Conservation (phyloP, 1,140 invertebrate genomes). For the Vollenhovia emeryi region DNA sequence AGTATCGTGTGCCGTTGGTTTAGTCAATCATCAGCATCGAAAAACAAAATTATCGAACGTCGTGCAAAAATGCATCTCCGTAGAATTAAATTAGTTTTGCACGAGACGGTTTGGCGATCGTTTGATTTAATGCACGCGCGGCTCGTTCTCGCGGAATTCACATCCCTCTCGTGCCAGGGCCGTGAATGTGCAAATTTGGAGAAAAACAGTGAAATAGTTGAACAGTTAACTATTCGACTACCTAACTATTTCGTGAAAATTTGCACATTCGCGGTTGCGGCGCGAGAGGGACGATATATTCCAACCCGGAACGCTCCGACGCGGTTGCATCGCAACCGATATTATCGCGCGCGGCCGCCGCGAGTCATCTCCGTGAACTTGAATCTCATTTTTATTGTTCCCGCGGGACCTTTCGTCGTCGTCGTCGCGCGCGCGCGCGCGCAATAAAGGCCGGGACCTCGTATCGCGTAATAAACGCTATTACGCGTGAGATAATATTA, state of each 20-base stretch:
- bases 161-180: no score
- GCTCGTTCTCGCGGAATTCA: background rate
- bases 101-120: background rate
- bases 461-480: slow-evolving; percentile 57
- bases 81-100: background rate
- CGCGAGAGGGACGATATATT: no score
- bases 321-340: slow-evolving; percentile 9
- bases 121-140: background rate
- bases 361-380: slow-evolving; percentile 50
- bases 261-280: no score
- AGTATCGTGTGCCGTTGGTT: no score
- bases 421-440: no score
- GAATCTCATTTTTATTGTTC: slow-evolving; percentile 50
- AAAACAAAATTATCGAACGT: background rate
- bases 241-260: no score
- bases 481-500: slow-evolving; percentile 59
- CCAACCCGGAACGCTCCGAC: background rate
- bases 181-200: no score
- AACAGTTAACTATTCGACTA: no score
- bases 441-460: slow-evolving; percentile 34
- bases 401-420: slow-evolving; percentile 24
- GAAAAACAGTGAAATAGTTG: no score
- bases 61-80: background rate
- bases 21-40: background rate
- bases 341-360: slow-evolving; percentile 26